Base-by-base conservation (phyloP, 30 jellyfish, hydroid and myxozoan genomes). In the Aurelia sp. region DNA sequence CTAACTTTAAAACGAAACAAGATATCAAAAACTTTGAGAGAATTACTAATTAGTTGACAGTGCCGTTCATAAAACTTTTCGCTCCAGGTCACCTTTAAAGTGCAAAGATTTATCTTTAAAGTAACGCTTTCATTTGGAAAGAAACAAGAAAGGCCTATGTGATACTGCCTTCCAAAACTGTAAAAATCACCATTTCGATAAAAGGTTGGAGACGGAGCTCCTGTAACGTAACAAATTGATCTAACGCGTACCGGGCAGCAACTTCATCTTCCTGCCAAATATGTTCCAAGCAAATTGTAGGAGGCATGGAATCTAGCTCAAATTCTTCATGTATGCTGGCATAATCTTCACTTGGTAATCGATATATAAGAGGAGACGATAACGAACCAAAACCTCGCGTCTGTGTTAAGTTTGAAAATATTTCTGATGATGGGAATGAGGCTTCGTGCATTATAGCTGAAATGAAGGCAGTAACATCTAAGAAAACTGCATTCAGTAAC, bases 281-380 rank as follows among this genome's bases (percentile, higher is more conserved):
- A 68, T 84, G 97, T 24, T 85, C 96, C 47, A 95, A 76, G 47
- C 98, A 90, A 5, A 90, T 27, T 53, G 90, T 78, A 9, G 99
- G 99, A 55, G 99, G 99, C 86, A 95, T 97, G 17, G 99, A 97
- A 66, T 95, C 99, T n/a, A 86, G 66, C 30, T 88, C 98, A 27
- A 85, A 92, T 47, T 91, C 98, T 13, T 85, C 80, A 41, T 74
- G 80, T 48, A 71, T 35, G 61, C 79, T 71, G 4, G 63, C 88
- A 20, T 92, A 81, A 15, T 91, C 98, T 51, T 85, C 98, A 63
- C 93, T 67, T 8, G 98, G 82, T 91, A 91, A 78, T 17, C 98
- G 91, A 65, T 85, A 91, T 41, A 91, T 53, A 80, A 66, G 78
- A 9, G 96, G 96, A 8, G 98, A 91, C 5, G 93, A 71, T 31